Base-by-base conservation (phyloP, 2,113 vertebrate species). In the Procapra przewalskii region DNA sequence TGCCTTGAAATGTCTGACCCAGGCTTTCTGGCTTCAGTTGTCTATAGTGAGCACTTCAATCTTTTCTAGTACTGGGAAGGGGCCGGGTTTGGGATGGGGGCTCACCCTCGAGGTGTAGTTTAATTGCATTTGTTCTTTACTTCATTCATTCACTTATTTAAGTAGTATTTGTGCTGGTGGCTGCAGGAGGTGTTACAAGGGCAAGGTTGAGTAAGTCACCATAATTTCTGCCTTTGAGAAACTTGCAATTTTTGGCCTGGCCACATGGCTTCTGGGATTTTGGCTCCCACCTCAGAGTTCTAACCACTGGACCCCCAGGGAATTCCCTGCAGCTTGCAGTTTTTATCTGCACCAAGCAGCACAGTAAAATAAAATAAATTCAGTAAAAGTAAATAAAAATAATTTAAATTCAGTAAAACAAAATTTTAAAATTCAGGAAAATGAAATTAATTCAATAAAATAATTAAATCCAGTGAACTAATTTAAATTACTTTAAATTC, bases 131-230 rank as follows among this genome's bases (percentile, higher is more conserved):
- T n/a, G 2, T 17, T 50, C 45, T 5, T 67, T 52, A 60, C 52
- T 9, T 60, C 27, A 67, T 15, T 27, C 21, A 45, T 48, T 84
- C 25, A n/a, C 36, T 55, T 40, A 16, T 81, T 36, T 29, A 29
- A 17, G 27, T 33, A 11, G 43, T 10, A 6, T 15, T 3, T 2
- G 9, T 12, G 36, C 57, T 23, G 29, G 75, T 4, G 33, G 8
- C 15, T 4, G 3, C 12, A 7, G 55, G 8, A 7, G 19, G 40
- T 29, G 48, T n/a, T 13, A 5, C 17, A 5, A 16, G 57, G 5
- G 71, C 1, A 9, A 15, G 0, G 2, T 1, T 7, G 54, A 15
- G 3, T 8, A 14, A 8, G 19, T 31, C 15, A 2, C 52, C n/a
- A 9, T 0, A 11, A 2, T 6, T 48, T 45, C 82, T 80, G 87